Percentiles rank a stretch among this genome's conserved stretches.
These are phyloP conservation scores for Holacanthella duospinosa DNA, from an alignment of 2,888 invertebrate species.

Conservation along the genomic window DNA sequence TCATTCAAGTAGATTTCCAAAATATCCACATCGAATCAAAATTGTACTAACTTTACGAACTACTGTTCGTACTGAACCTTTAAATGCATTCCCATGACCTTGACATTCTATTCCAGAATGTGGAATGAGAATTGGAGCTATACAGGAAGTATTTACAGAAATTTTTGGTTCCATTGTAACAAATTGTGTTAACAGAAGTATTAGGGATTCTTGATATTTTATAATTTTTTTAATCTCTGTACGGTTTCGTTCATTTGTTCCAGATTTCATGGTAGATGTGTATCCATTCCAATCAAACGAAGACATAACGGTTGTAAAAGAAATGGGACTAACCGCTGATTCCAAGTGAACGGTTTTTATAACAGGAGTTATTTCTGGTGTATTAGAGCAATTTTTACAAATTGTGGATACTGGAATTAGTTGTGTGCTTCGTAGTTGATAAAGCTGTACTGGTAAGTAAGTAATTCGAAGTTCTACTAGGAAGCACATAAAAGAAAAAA, in stretches of 20 bases:
- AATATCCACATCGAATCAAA: slow-evolving; percentile 21
- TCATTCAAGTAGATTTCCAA: slow-evolving; percentile 24
- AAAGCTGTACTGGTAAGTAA: too few species aligned
- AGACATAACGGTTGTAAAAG: background rate
- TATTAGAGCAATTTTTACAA: too few species aligned
- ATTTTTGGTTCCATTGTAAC: background rate
- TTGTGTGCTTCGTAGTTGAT: too few species aligned
- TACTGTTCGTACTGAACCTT: background rate
- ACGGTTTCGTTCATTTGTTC: background rate
- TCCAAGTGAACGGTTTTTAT: too few species aligned
- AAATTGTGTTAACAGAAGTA: background rate
- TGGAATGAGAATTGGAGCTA: background rate
- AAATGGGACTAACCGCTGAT: too few species aligned
- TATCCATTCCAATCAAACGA: background rate
- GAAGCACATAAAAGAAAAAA: too few species aligned
- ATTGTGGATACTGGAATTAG: too few species aligned
- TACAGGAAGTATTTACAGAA: background rate
- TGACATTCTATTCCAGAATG: background rate
- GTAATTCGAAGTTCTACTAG: too few species aligned
- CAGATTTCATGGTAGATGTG: background rate
- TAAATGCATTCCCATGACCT: background rate
- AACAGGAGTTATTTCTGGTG: too few species aligned
- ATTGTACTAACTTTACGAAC: slow-evolving; percentile 17
- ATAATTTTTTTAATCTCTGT: background rate
- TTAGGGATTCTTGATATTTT: background rate